Conservation (phyloP, 1,140 invertebrate genomes). For the Anastatus disparis region DNA sequence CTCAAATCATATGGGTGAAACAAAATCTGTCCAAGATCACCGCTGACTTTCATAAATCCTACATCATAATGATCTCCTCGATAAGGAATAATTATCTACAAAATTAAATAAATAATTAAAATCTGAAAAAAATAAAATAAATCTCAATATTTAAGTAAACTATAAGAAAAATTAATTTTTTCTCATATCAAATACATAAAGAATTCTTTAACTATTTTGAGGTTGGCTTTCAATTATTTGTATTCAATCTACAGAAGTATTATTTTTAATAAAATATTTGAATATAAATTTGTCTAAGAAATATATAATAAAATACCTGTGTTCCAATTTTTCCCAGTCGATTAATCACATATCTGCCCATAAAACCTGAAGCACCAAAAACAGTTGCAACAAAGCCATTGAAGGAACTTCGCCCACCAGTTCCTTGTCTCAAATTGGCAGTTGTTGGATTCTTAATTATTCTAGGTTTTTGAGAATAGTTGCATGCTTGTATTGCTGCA, state of each 20-base stretch:
- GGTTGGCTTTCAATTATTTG: too few relatives aligned
- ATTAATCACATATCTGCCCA: conserved; percentile 88
- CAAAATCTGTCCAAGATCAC: conserved; percentile 96
- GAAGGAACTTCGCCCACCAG: conserved; percentile 94
- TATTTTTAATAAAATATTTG: too few relatives aligned
- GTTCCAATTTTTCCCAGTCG: conserved; percentile 87
- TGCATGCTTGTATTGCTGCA: conserved; percentile 48
- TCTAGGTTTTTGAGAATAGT: conserved; percentile 55
- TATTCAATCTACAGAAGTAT: too few relatives aligned
- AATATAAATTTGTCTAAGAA: too few relatives aligned
- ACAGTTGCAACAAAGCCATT: conserved; percentile 97
- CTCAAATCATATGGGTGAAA: conserved; percentile 87
- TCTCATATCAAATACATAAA: not conserved
- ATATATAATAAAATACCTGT: conserved; percentile 70
- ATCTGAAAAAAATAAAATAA: too few relatives aligned
- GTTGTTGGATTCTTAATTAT: conserved; percentile 69
- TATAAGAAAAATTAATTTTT: not conserved
- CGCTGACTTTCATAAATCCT: conserved; percentile 81
- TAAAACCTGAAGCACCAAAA: conserved; percentile 90
- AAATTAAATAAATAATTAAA: conserved; percentile 46
- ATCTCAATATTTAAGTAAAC: too few relatives aligned
- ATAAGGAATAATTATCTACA: conserved; percentile 91
- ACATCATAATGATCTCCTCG: conserved; percentile 86
- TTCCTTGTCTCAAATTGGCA: conserved; percentile 82
- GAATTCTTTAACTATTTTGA: too few relatives aligned